Percentiles rank a stretch among this genome's conserved stretches.
Conservation (phyloP, 1,140 invertebrate species). For the Rhagoletis zephyria region DNA sequence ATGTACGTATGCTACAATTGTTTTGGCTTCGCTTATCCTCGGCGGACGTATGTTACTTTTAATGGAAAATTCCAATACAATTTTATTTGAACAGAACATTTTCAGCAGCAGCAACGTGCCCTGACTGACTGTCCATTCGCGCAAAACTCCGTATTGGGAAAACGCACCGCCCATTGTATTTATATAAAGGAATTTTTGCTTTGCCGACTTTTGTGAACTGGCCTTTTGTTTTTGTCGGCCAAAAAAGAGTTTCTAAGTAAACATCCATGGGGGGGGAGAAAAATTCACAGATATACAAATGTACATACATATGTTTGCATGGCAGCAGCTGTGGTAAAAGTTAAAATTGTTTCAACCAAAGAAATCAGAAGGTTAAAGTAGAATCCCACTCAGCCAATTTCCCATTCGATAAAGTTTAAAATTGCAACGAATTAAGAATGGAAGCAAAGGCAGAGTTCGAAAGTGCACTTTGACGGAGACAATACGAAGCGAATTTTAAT, state of each 20-base stretch:
- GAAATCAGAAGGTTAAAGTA: not conserved
- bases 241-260: not conserved
- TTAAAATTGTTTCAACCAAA: constrained; percentile 18
- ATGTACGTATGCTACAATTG: too few species aligned
- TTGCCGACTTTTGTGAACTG: not conserved
- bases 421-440: constrained; percentile 31
- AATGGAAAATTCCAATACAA: too few species aligned
- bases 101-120: not conserved
- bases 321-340: constrained; percentile 8
- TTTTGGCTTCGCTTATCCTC: not conserved
- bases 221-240: not conserved
- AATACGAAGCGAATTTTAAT: not conserved
- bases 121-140: not conserved
- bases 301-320: not conserved
- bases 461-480: not conserved
- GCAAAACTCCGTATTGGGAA: not conserved
- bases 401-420: constrained; percentile 38
- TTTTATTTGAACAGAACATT: not conserved
- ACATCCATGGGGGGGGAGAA: not conserved
- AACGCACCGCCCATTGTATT: not conserved
- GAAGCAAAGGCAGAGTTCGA: not conserved
- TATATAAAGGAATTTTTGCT: not conserved
- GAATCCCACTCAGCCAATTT: constrained; percentile 42
- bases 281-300: not conserved
- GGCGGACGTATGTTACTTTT: not conserved